Conservation (phyloP, 2,888 invertebrate species). For the Ormyrus labotus region DNA sequence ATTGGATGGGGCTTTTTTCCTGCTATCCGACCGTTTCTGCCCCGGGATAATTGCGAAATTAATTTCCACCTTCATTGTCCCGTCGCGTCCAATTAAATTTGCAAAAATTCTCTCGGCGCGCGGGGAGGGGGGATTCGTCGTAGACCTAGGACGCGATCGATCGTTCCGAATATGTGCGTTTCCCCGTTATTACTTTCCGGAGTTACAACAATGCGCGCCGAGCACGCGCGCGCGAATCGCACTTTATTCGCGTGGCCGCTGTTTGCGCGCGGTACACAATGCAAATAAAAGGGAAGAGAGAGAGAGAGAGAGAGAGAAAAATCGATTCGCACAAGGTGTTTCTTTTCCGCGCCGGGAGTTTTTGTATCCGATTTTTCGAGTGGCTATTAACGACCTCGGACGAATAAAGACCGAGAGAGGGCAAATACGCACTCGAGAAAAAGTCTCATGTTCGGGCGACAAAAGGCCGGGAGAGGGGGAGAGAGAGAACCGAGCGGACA, state of each 20-base stretch:
- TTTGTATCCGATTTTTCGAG: conserved; percentile 46
- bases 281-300: conserved; percentile 22
- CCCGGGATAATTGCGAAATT: no score
- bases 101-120: no score
- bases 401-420: conserved; percentile 15
- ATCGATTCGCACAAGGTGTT: conserved; percentile 34
- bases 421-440: neutral
- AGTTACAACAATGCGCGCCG: neutral
- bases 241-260: conserved; percentile 26
- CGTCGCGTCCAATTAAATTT: no score
- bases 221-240: conserved; percentile 16
- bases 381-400: conserved; percentile 48
- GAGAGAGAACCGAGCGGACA: conserved; percentile 11
- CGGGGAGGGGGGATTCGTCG: no score
- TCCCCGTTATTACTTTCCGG: no score
- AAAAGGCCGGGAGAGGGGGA: conserved; percentile 24
- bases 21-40: no score
- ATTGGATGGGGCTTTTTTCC: neutral
- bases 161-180: no score
- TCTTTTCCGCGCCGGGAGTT: conserved; percentile 5
- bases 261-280: conserved; percentile 21
- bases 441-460: conserved; percentile 14
- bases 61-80: no score
- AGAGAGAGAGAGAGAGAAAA: conserved; percentile 11
- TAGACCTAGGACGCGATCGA: no score